These are phyloP conservation scores for Orchesella cincta DNA, from an alignment of 1,140 invertebrate genomes.

Conservation along the genomic window DNA sequence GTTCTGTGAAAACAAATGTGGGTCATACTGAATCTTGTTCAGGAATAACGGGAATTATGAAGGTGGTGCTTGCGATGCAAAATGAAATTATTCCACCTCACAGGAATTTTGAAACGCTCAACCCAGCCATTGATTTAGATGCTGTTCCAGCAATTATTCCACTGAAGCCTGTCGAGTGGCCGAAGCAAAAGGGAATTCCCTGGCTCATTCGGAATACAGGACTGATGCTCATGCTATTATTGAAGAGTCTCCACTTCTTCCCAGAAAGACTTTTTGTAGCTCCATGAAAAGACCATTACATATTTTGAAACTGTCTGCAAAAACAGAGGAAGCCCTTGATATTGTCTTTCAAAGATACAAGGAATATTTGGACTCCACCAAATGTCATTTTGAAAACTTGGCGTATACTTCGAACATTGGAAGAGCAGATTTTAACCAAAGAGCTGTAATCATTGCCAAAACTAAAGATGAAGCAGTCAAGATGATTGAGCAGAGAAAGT, in stretches of 20 bases:
- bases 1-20: conserved; percentile 20
- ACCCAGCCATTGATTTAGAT: background rate
- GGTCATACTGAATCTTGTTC: conserved; percentile 18
- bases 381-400: conserved; percentile 27
- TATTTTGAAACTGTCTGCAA: conserved; percentile 36
- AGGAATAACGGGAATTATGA: conserved; percentile 22
- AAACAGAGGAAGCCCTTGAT: conserved; percentile 32
- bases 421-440: conserved; percentile 35
- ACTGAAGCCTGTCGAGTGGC: background rate
- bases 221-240: conserved; percentile 43
- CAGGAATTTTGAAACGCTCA: background rate
- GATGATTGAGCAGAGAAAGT: conserved; percentile 31
- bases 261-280: background rate
- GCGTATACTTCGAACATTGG: conserved; percentile 33
- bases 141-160: background rate
- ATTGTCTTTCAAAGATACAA: background rate
- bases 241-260: conserved; percentile 31
- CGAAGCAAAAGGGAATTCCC: background rate
- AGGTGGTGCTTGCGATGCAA: background rate
- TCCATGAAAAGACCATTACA: background rate
- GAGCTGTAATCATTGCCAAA: conserved; percentile 33
- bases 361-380: background rate
- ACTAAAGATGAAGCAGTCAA: background rate
- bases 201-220: conserved; percentile 43
- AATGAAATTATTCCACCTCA: conserved; percentile 8